Evolutionary conservation across 2,113 vertebrate species (phyloP).

Genomic region (Zosterops pallidus): DNA sequence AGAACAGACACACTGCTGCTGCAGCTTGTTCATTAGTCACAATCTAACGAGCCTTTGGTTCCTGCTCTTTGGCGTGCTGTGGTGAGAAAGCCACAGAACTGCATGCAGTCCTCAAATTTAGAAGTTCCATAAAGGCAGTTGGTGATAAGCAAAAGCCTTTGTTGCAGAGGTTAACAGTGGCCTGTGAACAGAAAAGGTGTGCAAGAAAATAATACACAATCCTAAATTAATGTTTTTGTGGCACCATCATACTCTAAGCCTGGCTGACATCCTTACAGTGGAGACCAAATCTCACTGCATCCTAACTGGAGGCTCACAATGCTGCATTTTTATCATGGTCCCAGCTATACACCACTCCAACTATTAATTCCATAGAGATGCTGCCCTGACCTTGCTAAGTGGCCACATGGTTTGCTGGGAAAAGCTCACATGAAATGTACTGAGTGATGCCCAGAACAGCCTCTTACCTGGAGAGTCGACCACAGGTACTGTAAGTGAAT

Average conservation of each 20-base stretch:
- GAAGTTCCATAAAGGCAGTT: neutral
- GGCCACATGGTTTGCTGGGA: neutral
- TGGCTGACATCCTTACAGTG: neutral
- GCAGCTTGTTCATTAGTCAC: neutral
- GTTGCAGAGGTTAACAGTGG: neutral
- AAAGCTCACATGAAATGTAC: rapidly evolving
- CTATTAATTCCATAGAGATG: neutral
- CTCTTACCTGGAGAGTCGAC: slow-evolving; percentile 73
- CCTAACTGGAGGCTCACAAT: neutral
- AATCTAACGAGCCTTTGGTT: neutral
- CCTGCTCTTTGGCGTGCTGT: neutral
- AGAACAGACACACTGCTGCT: neutral
- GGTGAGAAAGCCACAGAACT: neutral
- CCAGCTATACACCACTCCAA: neutral
- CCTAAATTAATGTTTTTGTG: neutral
- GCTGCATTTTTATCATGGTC: neutral
- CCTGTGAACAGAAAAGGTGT: neutral
- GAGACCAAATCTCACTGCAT: neutral
- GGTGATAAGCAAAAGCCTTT: neutral
- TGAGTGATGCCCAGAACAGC: neutral
- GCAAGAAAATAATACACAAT: neutral
- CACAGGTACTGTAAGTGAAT: slow-evolving; percentile 65
- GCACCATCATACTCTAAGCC: neutral
- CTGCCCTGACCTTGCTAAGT: neutral
- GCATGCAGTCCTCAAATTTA: neutral